These are phyloP conservation scores for Aphaenogaster floridana DNA, from an alignment of 1,140 invertebrate genomes.

Conservation along the genomic window DNA sequence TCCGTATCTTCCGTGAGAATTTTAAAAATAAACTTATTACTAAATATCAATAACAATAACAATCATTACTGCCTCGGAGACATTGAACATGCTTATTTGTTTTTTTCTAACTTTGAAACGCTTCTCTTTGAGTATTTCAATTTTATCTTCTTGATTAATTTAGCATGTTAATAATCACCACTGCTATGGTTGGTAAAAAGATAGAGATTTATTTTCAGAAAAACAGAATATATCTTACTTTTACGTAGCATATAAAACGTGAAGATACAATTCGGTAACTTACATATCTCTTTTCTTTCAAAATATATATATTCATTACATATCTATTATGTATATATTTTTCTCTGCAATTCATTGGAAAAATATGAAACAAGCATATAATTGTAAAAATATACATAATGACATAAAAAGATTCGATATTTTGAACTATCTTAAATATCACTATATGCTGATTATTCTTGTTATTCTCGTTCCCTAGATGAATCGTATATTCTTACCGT, in stretches of 20 bases:
- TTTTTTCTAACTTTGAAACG: not conserved
- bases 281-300: constrained; percentile 4
- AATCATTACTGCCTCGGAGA: constrained; percentile 38
- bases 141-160: constrained; percentile 13
- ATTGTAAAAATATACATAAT: constrained; percentile 37
- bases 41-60: constrained; percentile 67
- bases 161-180: not conserved
- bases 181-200: not conserved
- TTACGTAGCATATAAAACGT: not conserved
- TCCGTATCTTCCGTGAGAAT: constrained; percentile 76
- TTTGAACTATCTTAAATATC: constrained; percentile 72
- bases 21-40: constrained; percentile 64
- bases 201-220: not conserved
- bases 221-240: not conserved
- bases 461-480: constrained; percentile 76
- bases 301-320: constrained; percentile 16
- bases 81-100: constrained; percentile 44
- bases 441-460: constrained; percentile 44
- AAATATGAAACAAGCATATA: not conserved
- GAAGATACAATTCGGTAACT: not conserved
- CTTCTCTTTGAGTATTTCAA: not conserved
- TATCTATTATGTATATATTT: not conserved
- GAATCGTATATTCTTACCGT: constrained; percentile 72
- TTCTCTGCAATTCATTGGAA: constrained; percentile 9
- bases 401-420: constrained; percentile 72